Evolutionary conservation across 1,140 invertebrate species (phyloP), one percentile per base, ranked within the genome.

Genomic region (Dolichoris vasculosae): DNA sequence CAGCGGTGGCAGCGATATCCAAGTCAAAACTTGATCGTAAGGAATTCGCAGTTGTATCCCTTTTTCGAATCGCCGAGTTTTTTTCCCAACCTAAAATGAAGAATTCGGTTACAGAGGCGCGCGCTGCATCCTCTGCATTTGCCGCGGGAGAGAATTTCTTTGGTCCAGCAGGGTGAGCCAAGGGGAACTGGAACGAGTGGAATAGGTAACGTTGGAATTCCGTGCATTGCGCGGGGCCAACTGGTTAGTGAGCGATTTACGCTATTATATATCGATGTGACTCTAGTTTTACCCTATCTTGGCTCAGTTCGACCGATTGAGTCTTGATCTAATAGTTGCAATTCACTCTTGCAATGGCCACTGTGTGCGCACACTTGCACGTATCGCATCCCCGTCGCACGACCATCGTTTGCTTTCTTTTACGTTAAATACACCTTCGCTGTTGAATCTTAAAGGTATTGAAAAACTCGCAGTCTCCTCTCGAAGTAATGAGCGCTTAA

Each of bases 181-280:
- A 38, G 6, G 59, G n/a, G 46, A n/a, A 9, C 32, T 13, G 82
- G 88, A 84, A 80, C 11, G 51, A 23, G 32, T 23, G 85, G 88
- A 82, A 87, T 26, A 86, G 84, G 81, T 82, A 88, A 86, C 89
- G 88, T 88, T 87, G 87, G 88, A 91, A 92, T 93, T 91, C 91
- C 90, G 88, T 85, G 89, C 89, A 92, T 92, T 90, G 90, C 90
- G 89, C 90, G 89, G 88, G 91, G 86, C 90, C 91, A 88, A 91
- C 91, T 92, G 91, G 91, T 93, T 92, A 91, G 91, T 90, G 89
- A 90, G 88, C 90, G 91, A 92, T 93, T 92, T 92, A 93, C 90
- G 92, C 91, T 92, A 92, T 93, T 91, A 90, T 92, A 92, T 92
- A 92, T 90, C 91, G 88, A 92, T 92, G 88, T 89, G 90, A 89